Conservation (phyloP, 2,888 invertebrate genomes). For the Prosapia bicincta region DNA sequence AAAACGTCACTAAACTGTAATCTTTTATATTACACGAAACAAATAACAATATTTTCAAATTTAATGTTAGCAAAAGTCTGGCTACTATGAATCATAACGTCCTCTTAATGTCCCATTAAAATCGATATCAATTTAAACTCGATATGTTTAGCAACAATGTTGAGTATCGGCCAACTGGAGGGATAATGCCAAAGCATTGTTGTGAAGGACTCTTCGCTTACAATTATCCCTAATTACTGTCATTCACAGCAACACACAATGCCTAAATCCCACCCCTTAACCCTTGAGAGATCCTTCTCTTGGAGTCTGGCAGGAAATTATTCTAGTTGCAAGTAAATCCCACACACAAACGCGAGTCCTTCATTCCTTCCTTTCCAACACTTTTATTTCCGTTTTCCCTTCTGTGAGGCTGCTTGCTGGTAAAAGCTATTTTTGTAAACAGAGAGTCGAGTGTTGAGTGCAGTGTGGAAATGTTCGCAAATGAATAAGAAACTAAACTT, state of each 20-base stretch:
- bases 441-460: too few relatives aligned
- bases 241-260: not conserved
- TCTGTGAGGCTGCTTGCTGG: not conserved
- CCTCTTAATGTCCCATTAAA: not conserved
- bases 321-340: not conserved
- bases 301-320: not conserved
- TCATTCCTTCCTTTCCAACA: not conserved
- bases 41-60: too few relatives aligned
- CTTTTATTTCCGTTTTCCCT: not conserved
- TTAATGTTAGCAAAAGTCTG: too few relatives aligned
- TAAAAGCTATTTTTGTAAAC: not conserved
- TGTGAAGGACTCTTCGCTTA: not conserved
- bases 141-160: not conserved
- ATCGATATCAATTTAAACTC: not conserved
- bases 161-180: not conserved
- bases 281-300: not conserved
- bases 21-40: too few relatives aligned
- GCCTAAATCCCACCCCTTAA: not conserved
- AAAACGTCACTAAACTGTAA: too few relatives aligned
- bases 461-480: too few relatives aligned
- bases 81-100: too few relatives aligned
- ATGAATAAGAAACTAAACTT: too few relatives aligned
- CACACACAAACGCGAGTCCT: not conserved
- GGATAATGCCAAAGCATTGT: not conserved
- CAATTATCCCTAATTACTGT: not conserved